Percentiles rank a stretch among this genome's conserved stretches.
Evolutionary conservation across 2,888 invertebrate genomes (phyloP).

Genomic region (Meiosimyza decipiens): DNA sequence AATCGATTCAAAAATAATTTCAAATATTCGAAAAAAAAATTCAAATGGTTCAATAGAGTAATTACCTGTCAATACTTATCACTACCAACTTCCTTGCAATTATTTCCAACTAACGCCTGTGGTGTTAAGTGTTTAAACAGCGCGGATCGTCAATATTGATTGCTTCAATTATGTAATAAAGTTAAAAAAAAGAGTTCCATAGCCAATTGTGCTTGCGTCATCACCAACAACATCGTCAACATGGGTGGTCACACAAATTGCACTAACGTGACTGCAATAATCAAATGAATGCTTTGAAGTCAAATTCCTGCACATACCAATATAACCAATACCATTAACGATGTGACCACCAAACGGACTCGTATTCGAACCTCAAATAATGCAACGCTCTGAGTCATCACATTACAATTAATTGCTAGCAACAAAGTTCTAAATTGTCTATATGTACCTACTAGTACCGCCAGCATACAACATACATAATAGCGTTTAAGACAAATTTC

Average conservation of each 20-base stretch:
- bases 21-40: too few species aligned
- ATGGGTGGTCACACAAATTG: constrained; percentile 60
- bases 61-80: too few species aligned
- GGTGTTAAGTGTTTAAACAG: too few species aligned
- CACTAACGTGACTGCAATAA: constrained; percentile 59
- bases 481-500: neutral
- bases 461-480: neutral
- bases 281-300: constrained; percentile 52
- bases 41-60: too few species aligned
- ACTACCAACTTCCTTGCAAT: too few species aligned
- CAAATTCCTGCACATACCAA: constrained; percentile 11
- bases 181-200: neutral
- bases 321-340: neutral
- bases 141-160: too few species aligned
- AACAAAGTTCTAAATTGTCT: constrained; percentile 56
- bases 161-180: too few species aligned
- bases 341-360: constrained; percentile 14
- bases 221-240: constrained; percentile 23
- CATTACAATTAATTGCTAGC: constrained; percentile 51
- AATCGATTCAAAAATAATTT: too few species aligned
- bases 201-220: neutral
- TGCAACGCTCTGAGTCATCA: constrained; percentile 34
- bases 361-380: constrained; percentile 3
- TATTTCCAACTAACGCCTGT: constrained; percentile 17
- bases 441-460: constrained; percentile 22